phyloP scores from a whole-genome alignment of 2,113 vertebrate genomes.

The Heliornis fulica region DNA sequence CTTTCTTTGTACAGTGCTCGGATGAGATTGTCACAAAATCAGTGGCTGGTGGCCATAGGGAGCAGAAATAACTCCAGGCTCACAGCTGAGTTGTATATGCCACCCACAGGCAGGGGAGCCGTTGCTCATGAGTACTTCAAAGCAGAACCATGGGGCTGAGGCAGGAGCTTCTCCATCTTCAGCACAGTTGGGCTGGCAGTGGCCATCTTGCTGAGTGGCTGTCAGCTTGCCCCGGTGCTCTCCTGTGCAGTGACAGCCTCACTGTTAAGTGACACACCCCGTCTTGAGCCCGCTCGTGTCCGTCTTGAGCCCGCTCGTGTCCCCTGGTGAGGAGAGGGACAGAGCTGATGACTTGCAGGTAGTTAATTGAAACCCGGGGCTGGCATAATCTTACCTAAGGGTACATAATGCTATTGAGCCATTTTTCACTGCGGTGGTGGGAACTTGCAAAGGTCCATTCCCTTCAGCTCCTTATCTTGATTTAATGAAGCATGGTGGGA shows the following conservation, averaged over 20 bases:
- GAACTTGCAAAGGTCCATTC: neutral
- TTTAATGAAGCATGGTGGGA: neutral
- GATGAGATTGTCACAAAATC: neutral
- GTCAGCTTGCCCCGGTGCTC: neutral
- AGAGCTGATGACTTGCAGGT: neutral
- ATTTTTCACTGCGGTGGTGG: neutral
- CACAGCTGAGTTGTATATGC: neutral
- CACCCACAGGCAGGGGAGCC: neutral
- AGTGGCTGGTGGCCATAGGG: neutral
- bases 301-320: neutral
- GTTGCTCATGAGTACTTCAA: neutral
- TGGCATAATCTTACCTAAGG: neutral
- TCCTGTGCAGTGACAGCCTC: neutral
- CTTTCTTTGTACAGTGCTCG: neutral
- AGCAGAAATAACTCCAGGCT: neutral
- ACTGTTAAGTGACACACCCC: neutral
- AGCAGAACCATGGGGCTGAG: neutral
- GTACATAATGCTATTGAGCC: neutral
- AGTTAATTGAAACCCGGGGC: neutral
- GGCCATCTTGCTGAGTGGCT: neutral
- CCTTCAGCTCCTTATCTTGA: neutral
- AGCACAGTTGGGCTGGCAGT: rapidly evolving
- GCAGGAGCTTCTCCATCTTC: neutral
- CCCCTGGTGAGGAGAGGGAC: neutral
- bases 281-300: neutral